Evolutionary conservation across 2,797 vertebrate genomes (phyloP).

Genomic region (Notolepis coatsorum): DNA sequence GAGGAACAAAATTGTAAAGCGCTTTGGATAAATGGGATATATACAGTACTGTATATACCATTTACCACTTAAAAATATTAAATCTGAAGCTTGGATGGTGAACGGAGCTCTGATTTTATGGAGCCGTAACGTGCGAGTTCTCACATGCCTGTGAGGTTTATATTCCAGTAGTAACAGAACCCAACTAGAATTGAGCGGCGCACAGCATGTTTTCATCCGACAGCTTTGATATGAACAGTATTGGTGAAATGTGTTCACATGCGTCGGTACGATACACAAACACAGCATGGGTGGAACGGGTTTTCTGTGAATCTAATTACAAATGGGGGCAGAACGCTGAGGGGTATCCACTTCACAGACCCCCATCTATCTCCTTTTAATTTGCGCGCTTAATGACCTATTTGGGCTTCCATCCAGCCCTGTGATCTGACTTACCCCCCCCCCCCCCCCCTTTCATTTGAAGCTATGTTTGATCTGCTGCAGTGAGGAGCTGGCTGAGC

Average conservation of each 20-base stretch:
- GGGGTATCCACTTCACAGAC: not conserved
- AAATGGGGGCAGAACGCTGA: not conserved
- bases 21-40: too few relatives aligned
- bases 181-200: too few relatives aligned
- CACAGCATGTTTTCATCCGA: too few relatives aligned
- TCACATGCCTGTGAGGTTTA: too few relatives aligned
- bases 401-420: constrained; percentile 1
- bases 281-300: not conserved
- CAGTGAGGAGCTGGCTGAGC: constrained; percentile 17
- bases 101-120: too few relatives aligned
- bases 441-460: constrained; percentile 5
- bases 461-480: constrained; percentile 34
- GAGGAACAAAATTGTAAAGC: too few relatives aligned
- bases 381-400: not conserved
- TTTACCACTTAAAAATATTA: too few relatives aligned
- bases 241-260: not conserved
- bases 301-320: not conserved
- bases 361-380: constrained; percentile 9
- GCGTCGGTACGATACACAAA: not conserved
- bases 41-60: too few relatives aligned
- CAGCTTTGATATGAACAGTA: not conserved
- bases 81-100: too few relatives aligned
- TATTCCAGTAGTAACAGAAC: too few relatives aligned
- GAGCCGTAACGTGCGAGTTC: too few relatives aligned
- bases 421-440: too few relatives aligned